Conservation (phyloP, 1,140 invertebrate genomes). For the Philopotamus ludificatus region DNA sequence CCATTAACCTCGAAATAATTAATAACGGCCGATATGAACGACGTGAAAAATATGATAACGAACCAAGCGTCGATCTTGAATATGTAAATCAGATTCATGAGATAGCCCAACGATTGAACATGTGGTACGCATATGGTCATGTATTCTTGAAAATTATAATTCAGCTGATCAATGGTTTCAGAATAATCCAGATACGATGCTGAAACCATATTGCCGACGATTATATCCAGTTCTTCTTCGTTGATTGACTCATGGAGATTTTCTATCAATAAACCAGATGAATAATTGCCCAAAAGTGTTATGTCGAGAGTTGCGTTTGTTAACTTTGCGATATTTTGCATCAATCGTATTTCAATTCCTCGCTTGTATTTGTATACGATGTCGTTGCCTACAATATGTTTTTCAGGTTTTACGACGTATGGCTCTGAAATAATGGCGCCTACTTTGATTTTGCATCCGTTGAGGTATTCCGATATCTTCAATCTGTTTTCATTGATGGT, state of each 20-base stretch:
- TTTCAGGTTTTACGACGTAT: slow-evolving; percentile 10
- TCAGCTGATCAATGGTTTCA: neutral
- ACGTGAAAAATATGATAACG: slow-evolving; percentile 7
- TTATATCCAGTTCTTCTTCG: slow-evolving; percentile 23
- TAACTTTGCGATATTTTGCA: slow-evolving; percentile 2
- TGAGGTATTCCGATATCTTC: slow-evolving; percentile 14
- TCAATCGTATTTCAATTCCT: slow-evolving; percentile 23
- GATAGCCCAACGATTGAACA: slow-evolving; percentile 11
- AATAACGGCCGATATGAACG: slow-evolving; percentile 8
- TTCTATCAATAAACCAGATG: neutral
- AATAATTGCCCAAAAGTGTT: neutral
- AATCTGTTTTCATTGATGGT: neutral
- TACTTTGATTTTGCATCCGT: slow-evolving; percentile 16
- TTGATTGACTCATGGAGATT: neutral
- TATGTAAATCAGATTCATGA: slow-evolving; percentile 12
- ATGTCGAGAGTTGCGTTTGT: neutral
- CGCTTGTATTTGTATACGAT: neutral
- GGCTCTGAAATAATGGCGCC: slow-evolving; percentile 15
- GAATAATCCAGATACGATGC: neutral
- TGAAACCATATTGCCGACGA: slow-evolving; percentile 27
- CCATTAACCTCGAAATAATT: neutral
- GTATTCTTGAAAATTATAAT: slow-evolving; percentile 27
- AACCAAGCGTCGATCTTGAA: slow-evolving; percentile 20
- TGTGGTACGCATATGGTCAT: slow-evolving; percentile 20
- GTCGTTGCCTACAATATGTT: neutral